phyloP scores from a whole-genome alignment of 2,113 vertebrate genomes.

The Vicugna pacos region DNA sequence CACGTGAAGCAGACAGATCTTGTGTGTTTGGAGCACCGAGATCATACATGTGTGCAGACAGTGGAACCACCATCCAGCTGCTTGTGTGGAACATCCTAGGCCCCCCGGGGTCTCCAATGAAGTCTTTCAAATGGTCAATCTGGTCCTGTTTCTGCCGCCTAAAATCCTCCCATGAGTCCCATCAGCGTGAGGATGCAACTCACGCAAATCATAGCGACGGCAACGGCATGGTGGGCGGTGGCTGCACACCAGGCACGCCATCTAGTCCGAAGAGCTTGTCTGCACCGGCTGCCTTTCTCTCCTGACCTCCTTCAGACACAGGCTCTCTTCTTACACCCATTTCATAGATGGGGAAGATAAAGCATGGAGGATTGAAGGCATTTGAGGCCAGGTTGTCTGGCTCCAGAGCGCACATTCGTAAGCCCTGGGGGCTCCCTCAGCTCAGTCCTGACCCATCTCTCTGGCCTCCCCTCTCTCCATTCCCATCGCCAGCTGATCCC shows the following conservation, averaged over 20 bases:
- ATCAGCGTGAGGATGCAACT: background rate
- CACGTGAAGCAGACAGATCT: background rate
- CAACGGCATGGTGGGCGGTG: fast-evolving
- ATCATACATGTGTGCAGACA: background rate
- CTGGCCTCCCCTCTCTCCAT: no score
- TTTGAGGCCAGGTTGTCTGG: background rate
- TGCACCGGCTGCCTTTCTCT: background rate
- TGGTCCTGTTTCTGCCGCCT: background rate
- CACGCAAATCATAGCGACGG: background rate
- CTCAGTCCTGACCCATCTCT: no score
- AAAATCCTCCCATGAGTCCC: background rate
- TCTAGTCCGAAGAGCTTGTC: background rate
- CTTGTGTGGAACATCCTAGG: background rate
- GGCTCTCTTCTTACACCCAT: background rate
- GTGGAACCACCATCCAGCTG: background rate
- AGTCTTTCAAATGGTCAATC: background rate
- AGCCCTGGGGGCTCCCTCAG: background rate
- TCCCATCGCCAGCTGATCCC: no score
- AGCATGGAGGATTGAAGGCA: background rate
- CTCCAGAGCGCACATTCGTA: background rate
- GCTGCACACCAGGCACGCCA: no score
- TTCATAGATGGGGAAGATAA: background rate
- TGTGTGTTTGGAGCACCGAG: background rate
- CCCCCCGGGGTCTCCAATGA: background rate
- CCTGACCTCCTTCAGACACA: background rate